phyloP scores from a whole-genome alignment of 2,888 invertebrate species.

The Hofmannophila pseudospretella region DNA sequence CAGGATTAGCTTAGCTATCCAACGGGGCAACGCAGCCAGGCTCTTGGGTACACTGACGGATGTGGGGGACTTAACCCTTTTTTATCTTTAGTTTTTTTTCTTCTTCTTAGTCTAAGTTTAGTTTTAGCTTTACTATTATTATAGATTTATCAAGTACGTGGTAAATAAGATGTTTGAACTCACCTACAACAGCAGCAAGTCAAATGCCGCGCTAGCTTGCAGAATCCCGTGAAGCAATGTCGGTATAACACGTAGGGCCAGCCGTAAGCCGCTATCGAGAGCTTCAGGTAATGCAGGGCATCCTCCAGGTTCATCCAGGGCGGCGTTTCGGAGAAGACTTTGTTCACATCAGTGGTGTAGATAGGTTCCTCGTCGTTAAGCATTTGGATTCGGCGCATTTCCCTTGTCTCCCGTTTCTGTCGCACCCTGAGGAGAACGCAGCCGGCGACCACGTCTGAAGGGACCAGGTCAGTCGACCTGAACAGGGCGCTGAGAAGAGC shows the following conservation, averaged over 20 bases:
- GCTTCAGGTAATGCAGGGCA: conserved; percentile 86
- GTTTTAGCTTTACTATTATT: too few relatives aligned
- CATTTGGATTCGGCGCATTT: conserved; percentile 82
- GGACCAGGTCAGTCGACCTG: conserved; percentile 90
- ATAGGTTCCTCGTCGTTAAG: conserved; percentile 82
- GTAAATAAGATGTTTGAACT: conserved; percentile 21
- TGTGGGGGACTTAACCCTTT: too few relatives aligned
- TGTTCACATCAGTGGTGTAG: conserved; percentile 79
- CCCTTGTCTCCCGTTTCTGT: conserved; percentile 85
- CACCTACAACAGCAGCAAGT: conserved; percentile 87
- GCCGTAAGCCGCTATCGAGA: conserved; percentile 91
- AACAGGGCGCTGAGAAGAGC: conserved; percentile 87
- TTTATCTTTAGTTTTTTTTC: too few relatives aligned
- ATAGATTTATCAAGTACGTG: too few relatives aligned
- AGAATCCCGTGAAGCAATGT: conserved; percentile 86
- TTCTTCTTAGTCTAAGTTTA: too few relatives aligned
- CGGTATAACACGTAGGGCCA: conserved; percentile 92
- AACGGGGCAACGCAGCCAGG: too few relatives aligned
- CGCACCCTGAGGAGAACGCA: conserved; percentile 88
- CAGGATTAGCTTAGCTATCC: too few relatives aligned
- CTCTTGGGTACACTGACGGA: too few relatives aligned
- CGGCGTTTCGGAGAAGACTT: conserved; percentile 81
- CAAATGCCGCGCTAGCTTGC: conserved; percentile 82
- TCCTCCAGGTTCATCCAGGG: conserved; percentile 89
- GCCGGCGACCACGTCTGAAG: conserved; percentile 92